Evolutionary conservation across 2,113 vertebrate genomes (phyloP), one percentile per base, ranked within the genome.

Genomic region (Sitta europaea): DNA sequence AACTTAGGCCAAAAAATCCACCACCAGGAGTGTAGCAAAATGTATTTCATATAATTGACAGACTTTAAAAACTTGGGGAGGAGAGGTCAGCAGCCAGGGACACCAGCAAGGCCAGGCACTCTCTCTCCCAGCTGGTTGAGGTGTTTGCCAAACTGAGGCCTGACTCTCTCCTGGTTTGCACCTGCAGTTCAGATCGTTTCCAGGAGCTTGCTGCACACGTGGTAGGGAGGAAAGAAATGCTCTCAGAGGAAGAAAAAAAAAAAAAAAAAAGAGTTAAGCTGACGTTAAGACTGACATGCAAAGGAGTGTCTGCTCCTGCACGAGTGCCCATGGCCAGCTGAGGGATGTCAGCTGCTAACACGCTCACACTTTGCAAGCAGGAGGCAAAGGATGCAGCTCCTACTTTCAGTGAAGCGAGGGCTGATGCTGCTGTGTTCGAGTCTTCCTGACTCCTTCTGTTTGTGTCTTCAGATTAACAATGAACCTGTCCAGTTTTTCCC

Each of bases 331-430:
- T 3, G 6, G 79, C 74, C 71, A 68, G 79, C 71, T 72, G 85
- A 90, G 61, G 74, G 50, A 82, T 5, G 48, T 59, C 71, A 79
- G 79, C 85, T 92, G 91, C 86, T 89, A 68, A 61, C 53, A 61
- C 0, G 0, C 4, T 19, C 90, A 40, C 3, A 7, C 36, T 81
- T 42, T 23, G 71, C 17, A 0, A 75, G 62, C 13, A 57, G 63
- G 59, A 90, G 71, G 24, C n/a, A 76, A 87, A 90, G 61, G 47
- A 85, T 6, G 6, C 1, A 17, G n/a, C 21, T 6, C 2, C 79
- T 86, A 1, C 33, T 84, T 35, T 74, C 65, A 13, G 0, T 12
- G 40, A 94, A 76, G 51, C 0, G 0, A 91, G 74, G 53, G 63
- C 53, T 75, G 82, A 73, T 54, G 74, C 42, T 92, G 47, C 61